Base-by-base conservation (phyloP, 2,888 invertebrate species). In the Pristionchus exspectatus region DNA sequence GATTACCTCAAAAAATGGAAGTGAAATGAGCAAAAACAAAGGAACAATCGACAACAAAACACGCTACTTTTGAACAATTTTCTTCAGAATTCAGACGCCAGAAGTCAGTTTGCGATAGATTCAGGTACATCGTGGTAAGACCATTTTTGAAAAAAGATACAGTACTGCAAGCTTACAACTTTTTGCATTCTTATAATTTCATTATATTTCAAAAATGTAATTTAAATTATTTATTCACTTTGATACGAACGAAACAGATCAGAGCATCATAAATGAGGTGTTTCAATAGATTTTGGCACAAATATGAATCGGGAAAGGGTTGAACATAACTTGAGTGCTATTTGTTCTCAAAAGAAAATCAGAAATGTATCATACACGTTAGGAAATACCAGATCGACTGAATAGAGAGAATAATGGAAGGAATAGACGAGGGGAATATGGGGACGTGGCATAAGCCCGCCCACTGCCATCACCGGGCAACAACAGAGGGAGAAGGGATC, bases 341-440 rank as follows among this genome's bases (percentile, higher is more conserved):
- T 81, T 81, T 81, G 81, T 81, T 81, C 81, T n/a, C 27, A n/a
- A 27, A 10, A 81, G 38, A 50, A 50, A n/a, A 44, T 81, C 81
- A 44, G 81, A 81, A 81, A 81, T 81, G 81, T 44, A 50, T 50
- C 14, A 27, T 81, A 81, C 81, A n/a, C 81, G 50, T 50, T 1
- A 4, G 4, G 12, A 81, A n/a, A 33, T 27, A 81, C 81, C 81
- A n/a, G 81, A 9, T 21, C 59, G 59, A 30, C 30, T 63, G 10
- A 72, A 33, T 18, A 72, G 14, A 50, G 10, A 50, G 44, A 50
- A 50, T 18, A 18, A 69, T 4, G 27, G n/a, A n/a, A 30, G 7
- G 69, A 69, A 69, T 4, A 30, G 27, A 44, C 1, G 44, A n/a
- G 72, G 77, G 21, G 77, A 50, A 77, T 44, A 44, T 2, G 44